Evolutionary conservation across 2,888 invertebrate species (phyloP), one percentile per base, ranked within the genome.

Genomic region (Ochlodes sylvanus): DNA sequence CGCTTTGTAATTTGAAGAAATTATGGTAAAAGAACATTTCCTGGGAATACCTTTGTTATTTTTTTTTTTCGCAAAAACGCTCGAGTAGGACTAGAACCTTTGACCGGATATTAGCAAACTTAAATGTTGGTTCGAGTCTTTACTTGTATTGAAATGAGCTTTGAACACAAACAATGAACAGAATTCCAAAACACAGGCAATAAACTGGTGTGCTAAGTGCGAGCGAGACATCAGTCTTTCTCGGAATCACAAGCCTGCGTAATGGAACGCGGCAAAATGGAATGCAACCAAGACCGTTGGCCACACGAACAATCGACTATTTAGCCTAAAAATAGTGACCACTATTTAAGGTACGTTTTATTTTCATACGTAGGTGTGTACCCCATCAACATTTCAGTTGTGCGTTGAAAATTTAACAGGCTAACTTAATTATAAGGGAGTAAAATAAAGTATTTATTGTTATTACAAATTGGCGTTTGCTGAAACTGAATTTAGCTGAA

Each of bases 141-240:
- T 82, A 82, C 79, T 80, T 79, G 80, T 85, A 87, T 87, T 87
- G 83, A 86, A 89, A 88, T 86, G 84, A 87, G 84, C 80, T 82
- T 68, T 83, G 80, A 81, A 81, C 81, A 80, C 86, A 87, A 89
- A 89, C 90, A 90, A 90, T 89, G 89, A 87, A 83, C 85, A 89
- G 84, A 87, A 90, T 90, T 90, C 86, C 88, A 80, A 90, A 90
- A 90, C 88, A 87, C 81, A 82, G 75, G 87, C 85, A 87, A 85
- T 87, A 88, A 86, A 84, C 80, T 82, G 79, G 81, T 82, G 82
- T 85, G 87, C 83, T 85, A 82, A 83, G 91, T 89, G 91, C 83
- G 90, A 90, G 90, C 82, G 85, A 86, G 90, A 90, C 89, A 82
- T 86, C 87, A 82, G 73, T 83, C 79, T 87, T 92, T 92, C 92